Evolutionary conservation across 1,140 invertebrate genomes (phyloP), one percentile per base, ranked within the genome.

Genomic region (Fopius arisanus): DNA sequence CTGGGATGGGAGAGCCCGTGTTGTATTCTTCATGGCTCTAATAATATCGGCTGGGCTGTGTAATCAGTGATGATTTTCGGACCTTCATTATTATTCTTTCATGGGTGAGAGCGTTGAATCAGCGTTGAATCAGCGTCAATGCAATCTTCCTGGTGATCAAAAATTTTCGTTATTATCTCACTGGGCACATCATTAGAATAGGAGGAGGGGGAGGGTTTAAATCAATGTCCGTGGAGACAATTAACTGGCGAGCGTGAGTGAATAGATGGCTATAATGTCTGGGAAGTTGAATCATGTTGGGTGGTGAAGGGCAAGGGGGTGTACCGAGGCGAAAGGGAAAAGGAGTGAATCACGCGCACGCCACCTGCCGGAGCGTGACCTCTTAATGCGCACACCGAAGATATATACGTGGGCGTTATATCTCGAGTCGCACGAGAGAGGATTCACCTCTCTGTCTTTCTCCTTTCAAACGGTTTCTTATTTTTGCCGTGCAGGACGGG

Each of bases 311-410:
- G 63, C 10, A 21, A n/a, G 40, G 26, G 28, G 54, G 37, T 80
- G 76, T 78, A 73, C 75, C 70, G 71, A 37, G 75, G 75, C 43
- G 68, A 59, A 59, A 63, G 59, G 37, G 63, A 75, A 78, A 76
- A 71, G 77, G 79, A 78, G 79, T 81, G 81, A 83, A 82, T 83
- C 82, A 81, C 81, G 80, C 77, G 80, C 77, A 74, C 78, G 69
- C 81, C 82, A 83, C 82, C 82, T 83, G 82, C 82, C 82, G 80
- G 81, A 82, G 81, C 82, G 82, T 82, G 82, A 83, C 81, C 82
- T 80, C 81, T 83, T 82, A 82, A 82, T 83, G 80, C 67, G 75
- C 77, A 76, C 76, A 71, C 75, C 75, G 73, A 67, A 75, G 54
- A 70, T 59, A 71, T 63, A 71, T 63, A 70, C 12, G 66, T 67